Evolutionary conservation across 37 sponge, comb jelly and placozoan species (phyloP), one percentile per base, ranked within the genome.

Genomic region (Geodia barretti): DNA sequence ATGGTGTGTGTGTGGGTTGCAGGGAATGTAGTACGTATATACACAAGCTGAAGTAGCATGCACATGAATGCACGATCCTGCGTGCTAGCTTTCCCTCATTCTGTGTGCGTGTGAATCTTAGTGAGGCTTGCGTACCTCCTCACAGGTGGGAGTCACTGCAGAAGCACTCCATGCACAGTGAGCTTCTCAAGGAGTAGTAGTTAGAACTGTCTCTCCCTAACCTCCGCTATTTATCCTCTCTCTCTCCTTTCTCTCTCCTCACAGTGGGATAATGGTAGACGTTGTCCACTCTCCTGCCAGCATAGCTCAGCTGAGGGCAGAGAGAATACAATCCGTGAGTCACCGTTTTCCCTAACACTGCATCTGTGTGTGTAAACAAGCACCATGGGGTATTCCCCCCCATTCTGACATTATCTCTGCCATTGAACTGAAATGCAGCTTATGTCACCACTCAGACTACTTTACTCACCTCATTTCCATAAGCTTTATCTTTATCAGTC

Each of bases 271-370:
- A 9, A 58, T 58, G 1, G 29, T 73, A 8, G 93, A 88, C 38
- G 68, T 59, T 25, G 74, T 83, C 1, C 65, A 70, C 14, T 81
- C 79, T 74, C 89, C 89, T 2, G 72, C 73, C 69, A 59, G 68
- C 2, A 78, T 88, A 24, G 89, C 93, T 42, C 83, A 81, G 29
- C 89, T 68, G 58, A 70, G 89, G 40, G 79, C 83, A 47, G 89
- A 92, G 33, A 73, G 92, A 64, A 81, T 92, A 8, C 93, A 88
- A 62, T 71, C 70, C 21, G 89, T 83, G 43, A 80, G 81, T n/a
- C n/a, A n/a, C n/a, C n/a, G n/a, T n/a, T n/a, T n/a, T n/a, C n/a
- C n/a, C n/a, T n/a, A n/a, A n/a, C n/a, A n/a, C n/a, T n/a, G n/a
- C n/a, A n/a, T n/a, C n/a, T n/a, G n/a, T n/a, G n/a, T n/a, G n/a